Base-by-base conservation (phyloP, 2,888 invertebrate species). In the Trichopria drosophilae region DNA sequence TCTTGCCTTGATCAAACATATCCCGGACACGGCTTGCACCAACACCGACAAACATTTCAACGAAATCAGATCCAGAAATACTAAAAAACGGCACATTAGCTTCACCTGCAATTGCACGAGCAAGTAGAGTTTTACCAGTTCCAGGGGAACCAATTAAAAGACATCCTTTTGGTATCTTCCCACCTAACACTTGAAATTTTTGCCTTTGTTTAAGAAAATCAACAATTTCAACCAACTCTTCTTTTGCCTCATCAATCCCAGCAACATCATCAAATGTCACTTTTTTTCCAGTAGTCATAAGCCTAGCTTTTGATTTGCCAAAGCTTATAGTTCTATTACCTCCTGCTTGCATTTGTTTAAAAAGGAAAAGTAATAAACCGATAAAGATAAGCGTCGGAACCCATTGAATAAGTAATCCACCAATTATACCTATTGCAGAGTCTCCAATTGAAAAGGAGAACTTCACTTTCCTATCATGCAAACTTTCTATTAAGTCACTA, bases 11-110 rank as follows among this genome's bases (percentile, higher is more conserved):
- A 15, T 29, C 37, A 31, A 51, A 46, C 41, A 51, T 36, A 29
- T 51, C 51, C 26, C 51, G 45, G 18, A 51, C 42, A 34, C 51
- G 42, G 3, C 35, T 35, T 23, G 51, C 51, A 51, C 51, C 51
- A 36, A 51, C 51, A 23, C 51, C 51, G 3, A 51, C 51, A 31
- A 51, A 51, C 51, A 46, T 51, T 13, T 51, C 51, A 29, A 42
- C 51, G 16, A 51, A 51, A 37, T 51, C 51, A 36, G 51, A 51
- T 20, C 51, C 51, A 20, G 44, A 45, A 16, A 51, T 51, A 6
- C 24, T 41, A 40, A 51, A 51, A 20, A 51, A 51, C 20, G 51
- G 51, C 19, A 51, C 44, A 28, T 19, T 19, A 34, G 51, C 51
- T 40, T 51, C 44, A 13, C 51, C 51, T 26, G 51, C 51, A 35